Evolutionary conservation across 2,797 vertebrate genomes (phyloP).

Genomic region (Mycteria americana): DNA sequence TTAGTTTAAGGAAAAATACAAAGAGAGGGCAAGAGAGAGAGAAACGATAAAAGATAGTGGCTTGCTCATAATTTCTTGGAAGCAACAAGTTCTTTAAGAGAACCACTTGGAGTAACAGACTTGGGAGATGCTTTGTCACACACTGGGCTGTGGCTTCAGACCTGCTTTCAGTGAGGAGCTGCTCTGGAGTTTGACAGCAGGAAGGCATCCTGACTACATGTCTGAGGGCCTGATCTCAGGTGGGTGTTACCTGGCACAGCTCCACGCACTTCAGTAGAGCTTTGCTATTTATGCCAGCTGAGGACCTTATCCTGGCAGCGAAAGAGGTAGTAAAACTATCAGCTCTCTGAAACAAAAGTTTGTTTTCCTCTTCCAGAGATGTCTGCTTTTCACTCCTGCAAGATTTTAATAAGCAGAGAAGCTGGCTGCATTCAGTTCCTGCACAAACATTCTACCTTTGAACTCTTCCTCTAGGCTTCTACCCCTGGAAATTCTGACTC

Average conservation of each 20-base stretch:
- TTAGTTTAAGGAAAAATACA: background rate
- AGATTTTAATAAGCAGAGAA: background rate
- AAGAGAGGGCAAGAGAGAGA: background rate
- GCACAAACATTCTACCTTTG: background rate
- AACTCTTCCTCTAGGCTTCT: background rate
- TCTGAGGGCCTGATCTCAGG: background rate
- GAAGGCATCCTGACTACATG: background rate
- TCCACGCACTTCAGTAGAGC: background rate
- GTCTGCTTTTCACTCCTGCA: background rate
- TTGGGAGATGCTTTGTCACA: background rate
- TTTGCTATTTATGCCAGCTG: background rate
- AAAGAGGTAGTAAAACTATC: background rate
- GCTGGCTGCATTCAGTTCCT: background rate
- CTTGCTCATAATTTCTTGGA: background rate
- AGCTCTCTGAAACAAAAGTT: background rate
- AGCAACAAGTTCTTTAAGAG: background rate
- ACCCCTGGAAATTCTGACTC: conserved; percentile 1
- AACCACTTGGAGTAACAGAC: background rate
- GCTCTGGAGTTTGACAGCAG: background rate
- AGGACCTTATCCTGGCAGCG: background rate
- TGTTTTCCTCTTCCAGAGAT: background rate
- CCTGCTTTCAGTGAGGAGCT: background rate
- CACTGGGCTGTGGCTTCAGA: background rate
- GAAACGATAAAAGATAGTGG: background rate
- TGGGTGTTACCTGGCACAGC: background rate